Conservation (phyloP, 1,140 invertebrate species). For the Hycleus cichorii region DNA sequence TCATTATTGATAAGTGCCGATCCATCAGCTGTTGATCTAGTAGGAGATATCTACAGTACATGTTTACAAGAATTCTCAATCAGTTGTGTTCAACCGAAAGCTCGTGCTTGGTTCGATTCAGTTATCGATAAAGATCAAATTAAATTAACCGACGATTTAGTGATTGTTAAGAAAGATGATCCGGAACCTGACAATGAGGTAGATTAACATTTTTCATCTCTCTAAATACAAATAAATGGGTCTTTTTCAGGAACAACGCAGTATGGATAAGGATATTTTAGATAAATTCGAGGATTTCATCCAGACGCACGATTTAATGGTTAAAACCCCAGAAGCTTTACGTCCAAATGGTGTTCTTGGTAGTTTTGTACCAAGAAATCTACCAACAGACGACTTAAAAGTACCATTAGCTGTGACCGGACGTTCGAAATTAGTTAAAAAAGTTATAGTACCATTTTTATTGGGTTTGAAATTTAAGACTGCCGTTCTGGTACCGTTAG, state of each 20-base stretch:
- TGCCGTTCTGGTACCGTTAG: constrained; percentile 69
- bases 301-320: constrained; percentile 53
- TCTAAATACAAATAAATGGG: constrained; percentile 7
- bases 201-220: constrained; percentile 1
- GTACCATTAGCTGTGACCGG: constrained; percentile 52
- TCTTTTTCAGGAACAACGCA: constrained; percentile 30
- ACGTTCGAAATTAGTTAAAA: constrained; percentile 66
- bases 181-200: constrained; percentile 39
- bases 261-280: constrained; percentile 43
- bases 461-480: constrained; percentile 78
- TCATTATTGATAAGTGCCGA: constrained; percentile 10
- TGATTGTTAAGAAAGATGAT: constrained; percentile 55
- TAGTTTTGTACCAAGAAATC: constrained; percentile 56
- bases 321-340: constrained; percentile 55
- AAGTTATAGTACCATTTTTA: constrained; percentile 74
- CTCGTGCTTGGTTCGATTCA: constrained; percentile 61
- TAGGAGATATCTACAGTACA: constrained; percentile 54
- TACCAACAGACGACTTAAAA: constrained; percentile 58
- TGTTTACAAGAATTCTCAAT: constrained; percentile 57
- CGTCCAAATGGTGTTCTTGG: constrained; percentile 47
- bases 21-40: constrained; percentile 49
- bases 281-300: constrained; percentile 58
- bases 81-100: constrained; percentile 67
- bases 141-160: constrained; percentile 62
- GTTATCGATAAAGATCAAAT: constrained; percentile 60